phyloP scores from a whole-genome alignment of 2,888 invertebrate species.

The Harpalus rubripes region DNA sequence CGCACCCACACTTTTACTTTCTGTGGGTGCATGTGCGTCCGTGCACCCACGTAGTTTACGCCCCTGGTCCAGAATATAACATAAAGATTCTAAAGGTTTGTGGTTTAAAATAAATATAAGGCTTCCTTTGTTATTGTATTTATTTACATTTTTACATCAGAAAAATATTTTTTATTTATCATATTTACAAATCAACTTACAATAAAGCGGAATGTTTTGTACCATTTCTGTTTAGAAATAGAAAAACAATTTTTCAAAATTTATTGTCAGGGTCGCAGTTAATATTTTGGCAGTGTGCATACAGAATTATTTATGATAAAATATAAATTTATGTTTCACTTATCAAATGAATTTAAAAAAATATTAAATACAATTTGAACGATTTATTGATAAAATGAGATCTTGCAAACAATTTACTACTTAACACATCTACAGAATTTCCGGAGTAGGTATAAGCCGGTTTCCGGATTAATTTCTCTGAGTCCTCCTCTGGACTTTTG shows the following conservation, averaged over 20 bases:
- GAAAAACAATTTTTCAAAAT: constrained; percentile 18
- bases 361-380: not conserved
- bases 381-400: too few relatives aligned
- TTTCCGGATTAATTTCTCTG: too few relatives aligned
- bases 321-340: not conserved
- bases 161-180: constrained; percentile 22
- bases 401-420: too few relatives aligned
- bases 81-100: too few relatives aligned
- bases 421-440: too few relatives aligned
- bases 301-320: not conserved
- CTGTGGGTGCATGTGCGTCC: too few relatives aligned
- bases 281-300: not conserved
- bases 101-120: not conserved
- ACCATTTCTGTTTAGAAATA: constrained; percentile 46
- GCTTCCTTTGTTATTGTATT: constrained; percentile 10
- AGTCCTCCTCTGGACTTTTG: too few relatives aligned
- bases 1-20: too few relatives aligned
- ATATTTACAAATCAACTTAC: constrained; percentile 10
- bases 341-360: not conserved
- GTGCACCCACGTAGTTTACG: too few relatives aligned
- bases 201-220: constrained; percentile 13
- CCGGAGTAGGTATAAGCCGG: too few relatives aligned
- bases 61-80: too few relatives aligned
- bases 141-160: constrained; percentile 34
- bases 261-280: not conserved